A percentile compares a stretch with the other conserved stretches of the same genome.
These are phyloP conservation scores for Strigops habroptila DNA, from an alignment of 2,113 vertebrate species.

Conservation along the genomic window DNA sequence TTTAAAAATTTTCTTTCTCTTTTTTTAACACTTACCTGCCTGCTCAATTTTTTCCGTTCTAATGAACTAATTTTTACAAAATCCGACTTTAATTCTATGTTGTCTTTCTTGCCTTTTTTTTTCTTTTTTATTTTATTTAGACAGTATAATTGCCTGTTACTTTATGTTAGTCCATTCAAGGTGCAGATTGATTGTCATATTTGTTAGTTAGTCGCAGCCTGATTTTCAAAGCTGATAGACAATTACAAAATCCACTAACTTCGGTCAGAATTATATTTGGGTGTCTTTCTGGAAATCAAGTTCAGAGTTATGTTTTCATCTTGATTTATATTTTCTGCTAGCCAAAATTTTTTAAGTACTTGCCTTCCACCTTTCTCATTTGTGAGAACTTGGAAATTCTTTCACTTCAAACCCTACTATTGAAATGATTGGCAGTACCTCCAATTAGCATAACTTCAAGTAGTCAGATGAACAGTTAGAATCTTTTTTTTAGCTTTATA, in stretches of 20 bases:
- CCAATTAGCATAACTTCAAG: slow-evolving; percentile 61
- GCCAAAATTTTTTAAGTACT: background rate
- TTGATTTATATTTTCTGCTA: slow-evolving; percentile 2
- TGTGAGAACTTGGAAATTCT: slow-evolving; percentile 8
- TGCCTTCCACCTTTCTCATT: slow-evolving; percentile 15
- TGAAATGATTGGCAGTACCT: slow-evolving; percentile 50
- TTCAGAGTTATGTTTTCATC: background rate
- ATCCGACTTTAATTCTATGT: background rate
- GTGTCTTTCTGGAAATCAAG: background rate
- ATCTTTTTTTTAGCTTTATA: slow-evolving; percentile 45
- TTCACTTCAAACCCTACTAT: background rate
- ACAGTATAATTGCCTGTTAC: background rate
- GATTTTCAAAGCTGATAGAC: background rate
- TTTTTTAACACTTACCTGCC: background rate
- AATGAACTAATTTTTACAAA: background rate
- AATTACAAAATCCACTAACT: background rate
- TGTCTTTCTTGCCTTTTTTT: background rate
- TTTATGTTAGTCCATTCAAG: background rate
- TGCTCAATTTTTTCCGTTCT: background rate
- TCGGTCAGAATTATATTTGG: background rate
- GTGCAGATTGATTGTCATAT: background rate
- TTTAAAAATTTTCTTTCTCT: background rate
- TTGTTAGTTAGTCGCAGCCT: background rate
- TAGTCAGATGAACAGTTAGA: slow-evolving; percentile 27
- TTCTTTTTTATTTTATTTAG: background rate